phyloP scores from a whole-genome alignment of 2,797 vertebrate genomes.

The Urophycis tenuis region DNA sequence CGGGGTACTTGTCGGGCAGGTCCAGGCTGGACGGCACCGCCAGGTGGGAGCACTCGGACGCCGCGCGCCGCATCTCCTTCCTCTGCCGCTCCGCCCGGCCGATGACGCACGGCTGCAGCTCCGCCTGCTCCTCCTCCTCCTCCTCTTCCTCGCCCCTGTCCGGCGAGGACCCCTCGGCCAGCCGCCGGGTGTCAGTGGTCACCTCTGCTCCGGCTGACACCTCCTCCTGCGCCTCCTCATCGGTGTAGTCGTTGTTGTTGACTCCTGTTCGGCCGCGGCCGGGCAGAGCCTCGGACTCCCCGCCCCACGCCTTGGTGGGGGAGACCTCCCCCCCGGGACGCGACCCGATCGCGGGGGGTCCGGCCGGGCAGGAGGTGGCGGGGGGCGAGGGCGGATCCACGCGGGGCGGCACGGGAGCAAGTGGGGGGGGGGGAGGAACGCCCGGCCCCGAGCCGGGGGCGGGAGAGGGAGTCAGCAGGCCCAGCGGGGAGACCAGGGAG shows the following conservation, averaged over 20 bases:
- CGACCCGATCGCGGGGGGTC: conserved; percentile 29
- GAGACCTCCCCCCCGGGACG: conserved; percentile 29
- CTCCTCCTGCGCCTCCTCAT: conserved; percentile 21
- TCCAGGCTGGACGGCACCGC: conserved; percentile 80
- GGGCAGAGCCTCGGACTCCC: conserved; percentile 59
- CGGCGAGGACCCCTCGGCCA: conserved; percentile 54
- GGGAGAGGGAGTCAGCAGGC: conserved; percentile 39
- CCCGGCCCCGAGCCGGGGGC: conserved; percentile 43
- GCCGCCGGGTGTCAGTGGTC: conserved; percentile 24
- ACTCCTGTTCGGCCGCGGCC: conserved; percentile 62
- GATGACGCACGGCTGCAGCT: conserved; percentile 62
- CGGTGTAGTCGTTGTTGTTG: conserved; percentile 49
- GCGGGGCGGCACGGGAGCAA: conserved; percentile 44
- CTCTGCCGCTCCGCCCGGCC: conserved; percentile 78
- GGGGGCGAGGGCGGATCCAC: conserved; percentile 27
- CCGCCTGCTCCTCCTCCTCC: neutral
- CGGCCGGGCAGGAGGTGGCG: conserved; percentile 5
- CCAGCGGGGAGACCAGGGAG: conserved; percentile 58
- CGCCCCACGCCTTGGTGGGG: conserved; percentile 64
- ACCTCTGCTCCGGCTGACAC: conserved; percentile 16
- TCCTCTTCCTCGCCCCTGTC: conserved; percentile 67
- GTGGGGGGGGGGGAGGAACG: conserved; percentile 35
- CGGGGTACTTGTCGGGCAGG: conserved; percentile 85
- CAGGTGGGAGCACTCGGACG: conserved; percentile 92
- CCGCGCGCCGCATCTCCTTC: conserved; percentile 86